Conservation (phyloP, 1,140 invertebrate genomes). For the Eueides isabella region DNA sequence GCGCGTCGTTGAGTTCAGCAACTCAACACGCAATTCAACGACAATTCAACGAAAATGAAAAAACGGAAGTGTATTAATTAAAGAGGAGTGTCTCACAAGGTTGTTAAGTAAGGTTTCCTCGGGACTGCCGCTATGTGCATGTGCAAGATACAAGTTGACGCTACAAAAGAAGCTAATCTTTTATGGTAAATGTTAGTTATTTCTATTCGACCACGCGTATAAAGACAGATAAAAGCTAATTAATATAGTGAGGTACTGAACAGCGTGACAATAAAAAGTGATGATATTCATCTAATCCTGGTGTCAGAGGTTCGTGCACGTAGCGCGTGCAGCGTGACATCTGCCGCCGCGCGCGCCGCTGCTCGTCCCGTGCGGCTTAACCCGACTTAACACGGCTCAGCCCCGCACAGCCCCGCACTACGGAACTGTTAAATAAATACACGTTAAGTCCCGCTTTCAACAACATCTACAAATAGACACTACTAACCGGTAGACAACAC, state of each 20-base stretch:
- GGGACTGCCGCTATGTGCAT: too few relatives aligned
- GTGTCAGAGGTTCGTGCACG: slow-evolving; percentile 22
- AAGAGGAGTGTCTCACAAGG: too few relatives aligned
- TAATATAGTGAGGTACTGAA: too few relatives aligned
- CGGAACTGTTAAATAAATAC: slow-evolving; percentile 31
- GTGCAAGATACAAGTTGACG: too few relatives aligned
- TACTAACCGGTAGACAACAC: neutral
- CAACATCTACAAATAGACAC: slow-evolving; percentile 25
- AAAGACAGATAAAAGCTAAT: too few relatives aligned
- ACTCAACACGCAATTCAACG: too few relatives aligned
- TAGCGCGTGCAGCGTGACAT: neutral
- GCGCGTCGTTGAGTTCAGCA: too few relatives aligned
- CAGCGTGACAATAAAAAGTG: neutral
- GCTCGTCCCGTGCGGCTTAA: slow-evolving; percentile 27
- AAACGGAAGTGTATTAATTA: too few relatives aligned
- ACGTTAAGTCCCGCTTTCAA: slow-evolving; percentile 24
- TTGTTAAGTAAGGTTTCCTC: too few relatives aligned
- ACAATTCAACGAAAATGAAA: too few relatives aligned
- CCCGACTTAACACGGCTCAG: slow-evolving; percentile 14
- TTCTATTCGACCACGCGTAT: neutral
- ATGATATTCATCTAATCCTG: slow-evolving; percentile 30
- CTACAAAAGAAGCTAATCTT: too few relatives aligned
- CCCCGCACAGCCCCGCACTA: neutral
- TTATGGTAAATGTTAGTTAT: too few relatives aligned
- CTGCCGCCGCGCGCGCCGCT: neutral